A percentile compares a stretch with the other conserved stretches of the same genome.
These are phyloP conservation scores for Progne subis DNA, from an alignment of 2,113 vertebrate species.

Conservation along the genomic window DNA sequence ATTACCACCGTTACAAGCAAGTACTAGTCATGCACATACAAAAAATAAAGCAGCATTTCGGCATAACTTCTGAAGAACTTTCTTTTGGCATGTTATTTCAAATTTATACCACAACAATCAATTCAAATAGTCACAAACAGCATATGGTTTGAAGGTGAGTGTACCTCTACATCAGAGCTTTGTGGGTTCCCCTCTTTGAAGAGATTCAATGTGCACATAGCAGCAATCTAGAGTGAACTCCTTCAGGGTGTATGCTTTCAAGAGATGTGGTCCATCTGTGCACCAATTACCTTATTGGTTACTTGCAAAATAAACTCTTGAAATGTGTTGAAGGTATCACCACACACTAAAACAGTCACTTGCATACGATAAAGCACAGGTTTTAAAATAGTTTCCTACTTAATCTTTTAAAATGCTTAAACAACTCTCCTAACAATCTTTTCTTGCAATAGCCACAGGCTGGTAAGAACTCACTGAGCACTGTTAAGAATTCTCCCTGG, in stretches of 20 bases:
- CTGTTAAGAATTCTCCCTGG: not conserved
- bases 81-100: not conserved
- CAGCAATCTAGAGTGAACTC: not conserved
- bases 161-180: not conserved
- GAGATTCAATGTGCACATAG: not conserved
- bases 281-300: not conserved
- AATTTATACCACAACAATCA: not conserved
- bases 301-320: not conserved
- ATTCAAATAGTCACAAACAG: not conserved
- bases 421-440: not conserved
- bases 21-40: not conserved
- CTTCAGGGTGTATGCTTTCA: not conserved
- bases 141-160: not conserved
- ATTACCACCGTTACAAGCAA: not conserved
- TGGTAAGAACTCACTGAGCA: not conserved
- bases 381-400: not conserved
- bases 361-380: not conserved
- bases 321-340: not conserved
- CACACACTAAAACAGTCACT: not conserved
- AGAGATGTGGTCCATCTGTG: not conserved
- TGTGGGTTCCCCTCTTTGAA: not conserved
- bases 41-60: not conserved
- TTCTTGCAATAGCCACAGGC: not conserved
- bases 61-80: not conserved
- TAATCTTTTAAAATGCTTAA: not conserved